Percentiles rank a stretch among this genome's conserved stretches.
Conservation (phyloP, 2,797 vertebrate species). For the Acrocephalus scirpaceus region DNA sequence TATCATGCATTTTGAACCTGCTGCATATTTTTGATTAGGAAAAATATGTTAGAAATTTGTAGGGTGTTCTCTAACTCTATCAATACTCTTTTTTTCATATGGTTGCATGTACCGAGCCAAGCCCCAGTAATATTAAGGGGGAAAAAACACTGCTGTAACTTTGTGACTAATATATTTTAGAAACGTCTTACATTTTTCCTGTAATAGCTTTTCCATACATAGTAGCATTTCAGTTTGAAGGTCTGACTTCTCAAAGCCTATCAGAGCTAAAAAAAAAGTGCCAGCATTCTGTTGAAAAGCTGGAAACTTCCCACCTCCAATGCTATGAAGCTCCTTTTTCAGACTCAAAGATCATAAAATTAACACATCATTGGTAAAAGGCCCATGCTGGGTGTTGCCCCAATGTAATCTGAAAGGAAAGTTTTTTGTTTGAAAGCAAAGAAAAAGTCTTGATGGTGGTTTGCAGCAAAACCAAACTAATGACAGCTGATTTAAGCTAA, state of each 20-base stretch:
- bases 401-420: not conserved
- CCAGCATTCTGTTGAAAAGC: constrained; percentile 5
- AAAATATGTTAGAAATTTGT: constrained; percentile 55
- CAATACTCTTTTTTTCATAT: constrained; percentile 42
- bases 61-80: not conserved
- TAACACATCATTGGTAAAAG: not conserved
- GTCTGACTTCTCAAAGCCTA: constrained; percentile 26
- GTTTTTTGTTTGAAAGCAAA: constrained; percentile 10
- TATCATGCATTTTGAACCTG: not conserved
- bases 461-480: not conserved
- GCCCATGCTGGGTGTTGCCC: not conserved
- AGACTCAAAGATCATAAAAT: not conserved
- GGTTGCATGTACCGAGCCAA: not conserved
- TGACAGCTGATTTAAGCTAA: not conserved
- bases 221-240: constrained; percentile 18
- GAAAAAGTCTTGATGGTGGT: not conserved
- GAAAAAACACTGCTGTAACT: not conserved
- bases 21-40: constrained; percentile 36
- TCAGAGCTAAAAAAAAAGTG: constrained; percentile 32
- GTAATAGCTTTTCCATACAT: constrained; percentile 59
- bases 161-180: constrained; percentile 60
- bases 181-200: constrained; percentile 45
- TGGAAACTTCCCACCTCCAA: constrained; percentile 12
- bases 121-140: not conserved
- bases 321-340: constrained; percentile 26